Percentiles rank a stretch among this genome's conserved stretches.
Conservation (phyloP, 30 jellyfish, hydroid and myxozoan genomes). For the Pelagia noctiluca region DNA sequence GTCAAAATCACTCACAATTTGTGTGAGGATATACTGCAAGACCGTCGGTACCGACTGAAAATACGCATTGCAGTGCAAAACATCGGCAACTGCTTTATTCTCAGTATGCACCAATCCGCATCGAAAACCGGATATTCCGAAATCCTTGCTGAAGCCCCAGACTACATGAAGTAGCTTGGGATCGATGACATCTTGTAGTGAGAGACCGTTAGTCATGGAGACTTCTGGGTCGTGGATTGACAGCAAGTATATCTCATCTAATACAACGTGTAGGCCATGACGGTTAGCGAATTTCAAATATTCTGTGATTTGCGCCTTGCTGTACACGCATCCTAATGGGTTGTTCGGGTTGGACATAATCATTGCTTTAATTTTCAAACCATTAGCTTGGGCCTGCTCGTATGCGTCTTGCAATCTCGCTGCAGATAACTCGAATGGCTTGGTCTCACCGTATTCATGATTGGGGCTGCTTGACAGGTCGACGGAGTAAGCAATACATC, state of each 20-base stretch:
- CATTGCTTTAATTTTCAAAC: slow-evolving; percentile 58
- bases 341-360: slow-evolving; percentile 78
- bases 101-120: slow-evolving; percentile 80
- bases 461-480: slow-evolving; percentile 40
- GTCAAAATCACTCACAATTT: slow-evolving; percentile 51
- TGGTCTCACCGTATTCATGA: slow-evolving; percentile 56
- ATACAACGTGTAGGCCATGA: slow-evolving; percentile 62
- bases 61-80: slow-evolving; percentile 50
- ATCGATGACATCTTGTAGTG: slow-evolving; percentile 40
- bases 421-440: slow-evolving; percentile 72
- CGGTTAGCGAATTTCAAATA: slow-evolving; percentile 53
- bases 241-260: slow-evolving; percentile 80
- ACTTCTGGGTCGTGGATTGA: slow-evolving; percentile 56
- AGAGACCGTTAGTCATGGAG: slow-evolving; percentile 28
- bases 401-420: slow-evolving; percentile 67
- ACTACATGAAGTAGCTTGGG: slow-evolving; percentile 63
- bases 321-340: slow-evolving; percentile 77
- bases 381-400: slow-evolving; percentile 18
- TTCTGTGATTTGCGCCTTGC: slow-evolving; percentile 38
- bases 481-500: slow-evolving; percentile 38
- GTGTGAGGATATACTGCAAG: slow-evolving; percentile 57
- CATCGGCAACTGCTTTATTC: slow-evolving; percentile 52
- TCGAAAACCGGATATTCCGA: slow-evolving; percentile 83
- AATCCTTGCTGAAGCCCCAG: slow-evolving; percentile 92
- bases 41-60: slow-evolving; percentile 75